Evolutionary conservation across 2,888 invertebrate species (phyloP).

Genomic region (Hemistola chrysoprasaria): DNA sequence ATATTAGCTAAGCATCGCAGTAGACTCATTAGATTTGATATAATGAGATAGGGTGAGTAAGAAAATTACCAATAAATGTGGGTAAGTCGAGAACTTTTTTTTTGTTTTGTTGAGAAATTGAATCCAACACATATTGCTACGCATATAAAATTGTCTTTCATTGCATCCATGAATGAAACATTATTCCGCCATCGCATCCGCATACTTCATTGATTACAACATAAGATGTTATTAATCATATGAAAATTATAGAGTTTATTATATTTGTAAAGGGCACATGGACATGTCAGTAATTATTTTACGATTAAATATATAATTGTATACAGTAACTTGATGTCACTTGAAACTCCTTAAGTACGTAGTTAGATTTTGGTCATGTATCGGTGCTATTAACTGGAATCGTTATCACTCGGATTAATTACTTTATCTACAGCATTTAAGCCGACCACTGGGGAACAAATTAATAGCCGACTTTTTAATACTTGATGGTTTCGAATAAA

Average conservation of each 20-base stretch:
- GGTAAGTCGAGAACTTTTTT: conserved; percentile 4
- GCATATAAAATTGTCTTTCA: conserved; percentile 27
- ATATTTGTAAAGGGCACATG: conserved; percentile 16
- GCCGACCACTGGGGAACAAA: conserved; percentile 66
- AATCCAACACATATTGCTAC: conserved; percentile 18
- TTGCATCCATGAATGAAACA: conserved; percentile 25
- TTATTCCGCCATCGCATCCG: conserved; percentile 25
- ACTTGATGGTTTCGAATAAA: conserved; percentile 71
- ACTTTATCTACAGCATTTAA: conserved; percentile 70
- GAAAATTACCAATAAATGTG: conserved; percentile 9
- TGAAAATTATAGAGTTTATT: conserved; percentile 19
- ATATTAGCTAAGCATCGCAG: too few relatives aligned
- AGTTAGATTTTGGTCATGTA: conserved; percentile 25
- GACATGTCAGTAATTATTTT: too few relatives aligned
- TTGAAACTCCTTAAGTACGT: conserved; percentile 17
- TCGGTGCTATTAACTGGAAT: conserved; percentile 50
- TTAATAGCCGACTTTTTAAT: conserved; percentile 74
- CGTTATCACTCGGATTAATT: conserved; percentile 69
- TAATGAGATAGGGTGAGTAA: neutral
- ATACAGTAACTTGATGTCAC: neutral
- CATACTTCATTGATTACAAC: conserved; percentile 24
- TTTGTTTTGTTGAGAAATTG: too few relatives aligned
- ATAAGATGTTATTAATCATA: conserved; percentile 2
- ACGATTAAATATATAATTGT: conserved; percentile 9
- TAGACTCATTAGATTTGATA: too few relatives aligned